Evolutionary conservation across 2,797 vertebrate species (phyloP).

Genomic region (Sebastes baramenuke): DNA sequence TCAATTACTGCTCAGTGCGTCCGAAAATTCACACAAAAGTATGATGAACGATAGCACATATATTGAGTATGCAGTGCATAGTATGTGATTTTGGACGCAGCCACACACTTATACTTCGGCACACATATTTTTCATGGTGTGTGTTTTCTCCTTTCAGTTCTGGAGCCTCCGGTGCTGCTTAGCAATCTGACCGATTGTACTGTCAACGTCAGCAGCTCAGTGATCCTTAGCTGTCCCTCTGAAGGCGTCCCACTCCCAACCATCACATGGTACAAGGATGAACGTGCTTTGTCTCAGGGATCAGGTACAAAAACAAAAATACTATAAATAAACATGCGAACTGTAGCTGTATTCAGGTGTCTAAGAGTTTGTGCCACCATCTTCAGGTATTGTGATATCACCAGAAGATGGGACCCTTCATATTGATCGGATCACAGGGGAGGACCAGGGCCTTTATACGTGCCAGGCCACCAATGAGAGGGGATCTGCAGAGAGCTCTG

Average conservation of each 20-base stretch:
- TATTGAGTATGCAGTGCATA: too few relatives aligned
- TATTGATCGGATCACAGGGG: conserved; percentile 90
- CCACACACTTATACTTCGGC: not conserved
- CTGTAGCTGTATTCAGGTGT: not conserved
- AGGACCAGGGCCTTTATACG: conserved; percentile 92
- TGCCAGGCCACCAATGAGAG: conserved; percentile 91
- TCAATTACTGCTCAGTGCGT: too few relatives aligned
- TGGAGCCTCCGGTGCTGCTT: conserved; percentile 88
- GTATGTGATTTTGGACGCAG: too few relatives aligned
- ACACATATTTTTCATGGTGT: not conserved
- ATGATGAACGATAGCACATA: too few relatives aligned
- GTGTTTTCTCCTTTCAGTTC: conserved; percentile 77
- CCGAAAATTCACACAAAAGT: too few relatives aligned
- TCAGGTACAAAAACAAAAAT: conserved; percentile 85
- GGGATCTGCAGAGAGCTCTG: conserved; percentile 88
- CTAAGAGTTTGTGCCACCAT: not conserved
- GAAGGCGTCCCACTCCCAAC: conserved; percentile 86
- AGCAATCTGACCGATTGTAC: conserved; percentile 86
- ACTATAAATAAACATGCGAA: not conserved
- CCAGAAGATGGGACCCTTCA: conserved; percentile 87
- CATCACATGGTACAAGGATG: conserved; percentile 94
- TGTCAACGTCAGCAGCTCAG: conserved; percentile 89
- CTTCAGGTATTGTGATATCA: conserved; percentile 90
- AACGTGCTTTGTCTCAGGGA: conserved; percentile 84
- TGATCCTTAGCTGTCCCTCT: conserved; percentile 86